Evolutionary conservation across 2,797 vertebrate species (phyloP).

Genomic region (Toxotes lorentzi): DNA sequence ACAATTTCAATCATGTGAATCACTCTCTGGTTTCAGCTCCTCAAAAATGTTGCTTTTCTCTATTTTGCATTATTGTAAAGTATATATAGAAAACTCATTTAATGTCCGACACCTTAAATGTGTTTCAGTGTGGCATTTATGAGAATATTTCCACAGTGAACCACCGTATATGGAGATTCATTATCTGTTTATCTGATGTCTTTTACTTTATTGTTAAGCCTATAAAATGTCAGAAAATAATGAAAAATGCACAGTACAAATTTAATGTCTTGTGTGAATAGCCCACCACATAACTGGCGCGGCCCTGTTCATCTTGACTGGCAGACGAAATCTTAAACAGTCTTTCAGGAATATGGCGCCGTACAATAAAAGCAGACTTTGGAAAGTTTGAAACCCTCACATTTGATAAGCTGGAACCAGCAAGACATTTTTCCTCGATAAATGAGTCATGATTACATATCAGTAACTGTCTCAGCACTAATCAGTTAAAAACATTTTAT

Average conservation of each 20-base stretch:
- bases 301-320: neutral
- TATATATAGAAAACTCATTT: neutral
- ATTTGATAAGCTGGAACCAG: neutral
- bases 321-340: neutral
- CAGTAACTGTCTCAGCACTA: neutral
- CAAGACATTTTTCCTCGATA: neutral
- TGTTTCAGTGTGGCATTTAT: neutral
- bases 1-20: neutral
- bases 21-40: neutral
- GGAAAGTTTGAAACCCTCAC: neutral
- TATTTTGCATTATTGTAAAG: neutral
- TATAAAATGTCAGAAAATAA: neutral
- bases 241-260: neutral
- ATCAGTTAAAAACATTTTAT: neutral
- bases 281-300: neutral
- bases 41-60: neutral
- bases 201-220: neutral
- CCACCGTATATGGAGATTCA: no score
- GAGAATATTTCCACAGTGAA: no score
- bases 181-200: no score
- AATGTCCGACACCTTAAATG: neutral
- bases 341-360: no score
- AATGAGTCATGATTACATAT: constrained; percentile 6
- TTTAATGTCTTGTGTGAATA: neutral
- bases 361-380: neutral